Evolutionary conservation across 2,888 invertebrate species (phyloP), one percentile per base, ranked within the genome.

Genomic region (Drosophila prolongata): DNA sequence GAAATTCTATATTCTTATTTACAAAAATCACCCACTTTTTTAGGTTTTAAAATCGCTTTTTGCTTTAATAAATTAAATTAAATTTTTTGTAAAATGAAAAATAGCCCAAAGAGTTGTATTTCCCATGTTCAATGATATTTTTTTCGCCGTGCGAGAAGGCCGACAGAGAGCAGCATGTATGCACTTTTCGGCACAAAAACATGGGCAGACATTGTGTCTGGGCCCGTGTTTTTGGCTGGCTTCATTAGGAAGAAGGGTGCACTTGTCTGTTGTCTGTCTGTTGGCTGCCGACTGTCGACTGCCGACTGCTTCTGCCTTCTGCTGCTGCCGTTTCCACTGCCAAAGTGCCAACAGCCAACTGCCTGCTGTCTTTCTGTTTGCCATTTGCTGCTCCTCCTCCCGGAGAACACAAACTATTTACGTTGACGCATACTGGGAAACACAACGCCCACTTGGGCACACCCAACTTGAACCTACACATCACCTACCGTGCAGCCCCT

Each of bases 211-310:
- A 73, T 53, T 64, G 73, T 69, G 70, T 65, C 69, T 72, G 62
- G 62, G 53, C 30, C 19, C 24, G 55, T 61, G 71, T 71, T 72
- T 82, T 84, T 79, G 79, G 85, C 72, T 81, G 82, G 79, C 82
- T 82, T 82, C 85, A 84, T 84, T 82, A 81, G 84, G 76, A 69
- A 70, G 76, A 70, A 75, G 68, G 74, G 47, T 49, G 62, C 66
- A 61, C 66, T 66, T 60, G 57, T 56, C 76, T 62, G 73, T 66
- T 59, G 64, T 64, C 75, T 64, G 52, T 52, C 72, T 76, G 74
- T 65, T 65, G 67, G 42, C 72, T 54, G 71, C 61, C 70, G 61
- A 69, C 73, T 74, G 68, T 19, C 19, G 19, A 19, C 76, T 76
- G 76, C 58, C 71, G 56, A 64, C 44, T 34, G 50, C 13, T 34